Conservation (phyloP, 2,888 invertebrate genomes). For the Lysandra coridon region DNA sequence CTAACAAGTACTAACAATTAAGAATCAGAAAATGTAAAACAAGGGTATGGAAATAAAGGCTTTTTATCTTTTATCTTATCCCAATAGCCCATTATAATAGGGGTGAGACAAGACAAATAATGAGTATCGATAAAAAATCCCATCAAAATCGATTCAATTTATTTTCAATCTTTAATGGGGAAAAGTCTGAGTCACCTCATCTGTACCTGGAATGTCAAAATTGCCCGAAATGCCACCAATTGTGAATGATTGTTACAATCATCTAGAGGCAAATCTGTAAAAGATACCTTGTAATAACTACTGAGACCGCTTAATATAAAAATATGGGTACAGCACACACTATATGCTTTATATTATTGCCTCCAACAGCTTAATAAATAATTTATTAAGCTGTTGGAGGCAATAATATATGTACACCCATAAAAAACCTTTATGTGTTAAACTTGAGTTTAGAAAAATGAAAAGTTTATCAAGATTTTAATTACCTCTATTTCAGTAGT, state of each 20-base stretch:
- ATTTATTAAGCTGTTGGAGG: too few relatives aligned
- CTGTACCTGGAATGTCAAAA: constrained; percentile 30
- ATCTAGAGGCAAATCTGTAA: constrained; percentile 67
- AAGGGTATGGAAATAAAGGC: too few relatives aligned
- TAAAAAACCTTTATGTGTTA: too few relatives aligned
- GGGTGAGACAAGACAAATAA: constrained; percentile 11
- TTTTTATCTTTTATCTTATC: too few relatives aligned
- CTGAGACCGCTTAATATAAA: constrained; percentile 49
- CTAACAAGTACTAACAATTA: too few relatives aligned
- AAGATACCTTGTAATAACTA: constrained; percentile 62
- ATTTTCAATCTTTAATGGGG: constrained; percentile 26
- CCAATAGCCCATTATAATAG: constrained; percentile 47
- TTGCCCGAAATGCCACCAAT: constrained; percentile 45
- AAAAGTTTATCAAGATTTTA: too few relatives aligned
- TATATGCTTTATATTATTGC: background rate
- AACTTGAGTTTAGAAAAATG: too few relatives aligned
- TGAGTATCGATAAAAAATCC: constrained; percentile 21
- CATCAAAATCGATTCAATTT: constrained; percentile 22
- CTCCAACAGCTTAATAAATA: too few relatives aligned
- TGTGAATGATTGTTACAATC: constrained; percentile 61
- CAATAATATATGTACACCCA: too few relatives aligned
- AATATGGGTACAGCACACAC: constrained; percentile 2
- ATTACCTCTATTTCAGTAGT: too few relatives aligned
- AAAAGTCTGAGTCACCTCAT: constrained; percentile 26
- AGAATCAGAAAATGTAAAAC: too few relatives aligned